phyloP scores from a whole-genome alignment of 2,888 invertebrate species.

The Esperia sulphurella region DNA sequence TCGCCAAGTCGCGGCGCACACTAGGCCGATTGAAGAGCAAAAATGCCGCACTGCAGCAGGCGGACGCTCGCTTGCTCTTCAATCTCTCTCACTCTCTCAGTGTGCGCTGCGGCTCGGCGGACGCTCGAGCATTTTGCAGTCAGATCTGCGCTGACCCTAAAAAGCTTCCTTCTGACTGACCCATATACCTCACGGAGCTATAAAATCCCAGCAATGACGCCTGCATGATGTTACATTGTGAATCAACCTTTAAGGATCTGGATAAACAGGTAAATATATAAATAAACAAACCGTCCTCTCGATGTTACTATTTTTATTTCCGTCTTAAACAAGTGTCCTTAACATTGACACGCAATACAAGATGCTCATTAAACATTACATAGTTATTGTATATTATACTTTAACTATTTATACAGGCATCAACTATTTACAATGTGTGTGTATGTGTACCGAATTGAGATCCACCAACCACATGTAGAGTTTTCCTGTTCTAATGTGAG shows the following conservation, averaged over 20 bases:
- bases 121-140: too few relatives aligned
- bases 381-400: constrained; percentile 50
- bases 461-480: constrained; percentile 21
- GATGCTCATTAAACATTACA: constrained; percentile 56
- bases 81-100: too few relatives aligned
- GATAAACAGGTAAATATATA: constrained; percentile 14
- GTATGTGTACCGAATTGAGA: constrained; percentile 46
- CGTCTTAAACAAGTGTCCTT: constrained; percentile 69
- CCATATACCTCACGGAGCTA: too few relatives aligned
- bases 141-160: too few relatives aligned
- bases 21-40: too few relatives aligned
- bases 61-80: too few relatives aligned
- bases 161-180: too few relatives aligned
- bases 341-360: constrained; percentile 65
- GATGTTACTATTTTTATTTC: constrained; percentile 76
- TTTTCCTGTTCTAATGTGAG: background rate
- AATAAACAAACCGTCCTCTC: constrained; percentile 48
- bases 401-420: constrained; percentile 73
- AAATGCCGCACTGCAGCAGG: too few relatives aligned
- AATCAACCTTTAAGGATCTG: background rate
- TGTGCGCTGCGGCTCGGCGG: too few relatives aligned
- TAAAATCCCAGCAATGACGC: too few relatives aligned
- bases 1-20: too few relatives aligned
- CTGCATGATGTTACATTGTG: background rate
- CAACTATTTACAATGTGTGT: constrained; percentile 69